Evolutionary conservation across 2,113 vertebrate genomes (phyloP).

Genomic region (Sisor rabdophorus): DNA sequence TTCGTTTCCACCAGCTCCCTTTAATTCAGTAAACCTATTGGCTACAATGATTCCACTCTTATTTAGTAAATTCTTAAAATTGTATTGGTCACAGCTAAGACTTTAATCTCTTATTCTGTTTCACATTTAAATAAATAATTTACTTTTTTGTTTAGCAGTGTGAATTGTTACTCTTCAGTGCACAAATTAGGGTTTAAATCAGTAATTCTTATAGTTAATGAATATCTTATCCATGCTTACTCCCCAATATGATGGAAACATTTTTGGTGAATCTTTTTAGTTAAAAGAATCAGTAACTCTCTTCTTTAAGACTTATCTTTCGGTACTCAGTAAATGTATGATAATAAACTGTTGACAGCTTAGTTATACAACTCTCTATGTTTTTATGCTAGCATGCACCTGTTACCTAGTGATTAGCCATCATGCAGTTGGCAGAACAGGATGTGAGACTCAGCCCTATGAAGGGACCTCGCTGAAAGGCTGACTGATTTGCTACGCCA

Average conservation of each 20-base stretch:
- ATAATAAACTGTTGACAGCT: not conserved
- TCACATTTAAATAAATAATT: too few relatives aligned
- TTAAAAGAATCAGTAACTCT: not conserved
- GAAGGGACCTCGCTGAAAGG: conserved; percentile 62
- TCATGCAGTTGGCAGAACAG: conserved; percentile 30
- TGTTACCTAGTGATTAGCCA: conserved; percentile 35
- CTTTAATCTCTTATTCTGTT: not conserved
- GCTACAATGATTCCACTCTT: too few relatives aligned
- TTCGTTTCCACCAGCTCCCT: too few relatives aligned
- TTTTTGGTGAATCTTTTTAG: too few relatives aligned
- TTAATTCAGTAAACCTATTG: too few relatives aligned
- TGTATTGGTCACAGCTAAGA: not conserved
- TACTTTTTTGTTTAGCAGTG: not conserved
- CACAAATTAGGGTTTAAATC: not conserved
- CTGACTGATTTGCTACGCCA: conserved; percentile 71
- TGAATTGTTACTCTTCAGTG: not conserved
- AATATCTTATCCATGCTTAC: too few relatives aligned
- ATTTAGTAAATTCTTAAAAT: not conserved
- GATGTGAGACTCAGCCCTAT: conserved; percentile 44
- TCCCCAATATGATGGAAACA: not conserved
- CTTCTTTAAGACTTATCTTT: not conserved
- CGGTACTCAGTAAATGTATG: not conserved
- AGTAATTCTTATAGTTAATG: too few relatives aligned
- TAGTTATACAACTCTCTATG: not conserved
- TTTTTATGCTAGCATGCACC: not conserved